Conservation (phyloP, 2,888 invertebrate genomes). For the Frankliniella intonsa region DNA sequence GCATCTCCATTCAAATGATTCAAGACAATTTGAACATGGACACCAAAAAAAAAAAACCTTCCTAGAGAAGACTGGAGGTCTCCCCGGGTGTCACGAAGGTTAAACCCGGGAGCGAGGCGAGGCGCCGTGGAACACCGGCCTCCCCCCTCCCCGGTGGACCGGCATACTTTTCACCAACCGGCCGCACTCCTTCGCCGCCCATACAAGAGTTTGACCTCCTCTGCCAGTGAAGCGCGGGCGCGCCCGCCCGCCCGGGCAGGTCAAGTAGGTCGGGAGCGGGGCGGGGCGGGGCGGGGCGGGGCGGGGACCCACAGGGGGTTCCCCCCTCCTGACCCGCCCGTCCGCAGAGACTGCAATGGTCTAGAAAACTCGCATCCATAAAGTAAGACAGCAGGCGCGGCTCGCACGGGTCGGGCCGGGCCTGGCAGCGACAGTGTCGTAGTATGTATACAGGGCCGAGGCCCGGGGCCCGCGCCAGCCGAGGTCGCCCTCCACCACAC, state of each 20-base stretch:
- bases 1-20: no score
- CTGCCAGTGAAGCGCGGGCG: not conserved
- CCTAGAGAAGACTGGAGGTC: no score
- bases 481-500: not conserved
- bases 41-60: no score
- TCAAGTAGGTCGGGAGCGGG: not conserved
- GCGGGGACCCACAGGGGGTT: no score
- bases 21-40: no score
- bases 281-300: not conserved
- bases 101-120: not conserved
- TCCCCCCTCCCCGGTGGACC: not conserved
- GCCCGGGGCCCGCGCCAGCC: not conserved
- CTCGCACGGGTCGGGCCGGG: not conserved
- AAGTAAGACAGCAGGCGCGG: not conserved
- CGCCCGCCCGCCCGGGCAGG: not conserved
- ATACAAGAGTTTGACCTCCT: slow-evolving; percentile 17
- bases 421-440: not conserved
- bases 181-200: not conserved
- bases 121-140: not conserved
- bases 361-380: slow-evolving; percentile 6
- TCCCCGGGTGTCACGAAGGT: no score
- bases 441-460: not conserved
- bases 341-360: not conserved
- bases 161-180: not conserved
- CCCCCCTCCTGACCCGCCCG: no score